A percentile compares a stretch with the other conserved stretches of the same genome.
Conservation (phyloP, 2,888 invertebrate species). For the Stenolophus ochropezus region DNA sequence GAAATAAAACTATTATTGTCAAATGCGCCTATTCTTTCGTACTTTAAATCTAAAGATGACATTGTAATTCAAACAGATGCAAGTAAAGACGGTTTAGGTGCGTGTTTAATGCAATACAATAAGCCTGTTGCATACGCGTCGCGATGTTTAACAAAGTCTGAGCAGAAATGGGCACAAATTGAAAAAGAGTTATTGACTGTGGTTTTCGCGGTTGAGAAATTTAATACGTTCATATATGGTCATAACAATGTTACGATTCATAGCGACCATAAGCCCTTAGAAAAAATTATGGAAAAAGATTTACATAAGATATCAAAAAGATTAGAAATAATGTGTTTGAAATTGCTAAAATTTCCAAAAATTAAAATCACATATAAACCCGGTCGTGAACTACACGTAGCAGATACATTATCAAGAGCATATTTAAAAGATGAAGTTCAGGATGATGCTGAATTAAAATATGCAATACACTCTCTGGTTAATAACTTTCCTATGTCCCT, state of each 20-base stretch:
- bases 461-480: not conserved
- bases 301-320: not conserved
- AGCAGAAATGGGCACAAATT: conserved; percentile 3
- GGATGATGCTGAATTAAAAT: not conserved
- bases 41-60: no score
- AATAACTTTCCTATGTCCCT: not conserved
- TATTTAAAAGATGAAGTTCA: no score
- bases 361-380: not conserved
- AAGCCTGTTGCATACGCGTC: not conserved
- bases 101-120: not conserved
- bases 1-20: not conserved
- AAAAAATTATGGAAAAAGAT: no score
- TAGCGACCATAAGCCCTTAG: not conserved
- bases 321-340: not conserved
- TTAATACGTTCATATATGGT: not conserved
- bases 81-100: no score
- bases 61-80: no score
- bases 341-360: no score
- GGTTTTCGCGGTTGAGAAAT: not conserved
- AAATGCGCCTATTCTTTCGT: no score
- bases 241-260: not conserved
- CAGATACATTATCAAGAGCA: no score
- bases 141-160: not conserved
- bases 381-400: not conserved
- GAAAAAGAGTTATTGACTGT: not conserved